Base-by-base conservation (phyloP, 1,140 invertebrate genomes). In the Eriosoma lanigerum region DNA sequence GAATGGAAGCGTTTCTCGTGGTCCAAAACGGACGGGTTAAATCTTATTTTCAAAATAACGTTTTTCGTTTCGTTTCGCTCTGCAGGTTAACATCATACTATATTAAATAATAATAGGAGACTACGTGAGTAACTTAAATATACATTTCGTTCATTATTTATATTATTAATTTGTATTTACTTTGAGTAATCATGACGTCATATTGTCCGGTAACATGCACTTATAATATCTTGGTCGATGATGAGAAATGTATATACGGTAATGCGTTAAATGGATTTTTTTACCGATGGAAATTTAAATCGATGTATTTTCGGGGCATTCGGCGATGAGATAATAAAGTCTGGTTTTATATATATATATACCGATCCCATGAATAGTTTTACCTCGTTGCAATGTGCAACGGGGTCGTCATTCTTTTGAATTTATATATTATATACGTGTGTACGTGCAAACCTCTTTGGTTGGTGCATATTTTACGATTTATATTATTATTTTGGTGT, bases 331-430 rank as follows among this genome's bases (percentile, higher is more conserved):
- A 72, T 52, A 72, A 72, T 72, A 52, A 52, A 72, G 68, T 72
- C 68, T 24, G 24, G n/a, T 29, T 72, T 48, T 68, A 38, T 68
- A 17, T 68, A 48, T 4, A 4, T 21, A 9, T 56, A 54, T 32
- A 73, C 1, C 32, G 48, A 54, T 54, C 48, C 19, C 70, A 32
- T 73, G 52, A 73, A 73, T 73, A 73, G 70, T 73, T 54, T 54
- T 29, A 26, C 5, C 5, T 24, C 70, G 17, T 73, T 52, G 50
- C 21, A 21, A 46, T 68, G 13, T 68, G 66, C 24, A 73, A 52
- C 10, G n/a, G 38, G 38, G 44, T 46, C 64, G 38, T 68, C 38
- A 38, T 64, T 68, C 38, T n/a, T 15, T 50, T 46, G 24, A 29
- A 32, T 72, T 12, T 72, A 29, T 26, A 17, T 62, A 62, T 29